Percentiles rank a stretch among this genome's conserved stretches.
Conservation (phyloP, 1,140 invertebrate species). For the Apis cerana region DNA sequence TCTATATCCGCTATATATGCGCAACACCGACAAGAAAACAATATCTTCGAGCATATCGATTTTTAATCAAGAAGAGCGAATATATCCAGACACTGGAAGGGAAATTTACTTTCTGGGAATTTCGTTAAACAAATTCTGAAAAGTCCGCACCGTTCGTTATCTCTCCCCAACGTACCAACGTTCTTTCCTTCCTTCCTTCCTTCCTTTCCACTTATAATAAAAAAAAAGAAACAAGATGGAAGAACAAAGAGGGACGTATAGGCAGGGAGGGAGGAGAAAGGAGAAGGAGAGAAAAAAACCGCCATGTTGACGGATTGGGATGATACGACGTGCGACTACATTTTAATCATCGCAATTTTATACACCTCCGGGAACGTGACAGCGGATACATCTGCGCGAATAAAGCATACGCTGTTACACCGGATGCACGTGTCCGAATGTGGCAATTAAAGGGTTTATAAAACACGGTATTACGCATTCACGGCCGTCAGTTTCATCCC, state of each 20-base stretch:
- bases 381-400: constrained; percentile 34
- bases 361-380: constrained; percentile 25
- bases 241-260: not conserved
- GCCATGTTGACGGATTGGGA: not conserved
- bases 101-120: constrained; percentile 7
- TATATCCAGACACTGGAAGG: not conserved
- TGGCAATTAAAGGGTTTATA: constrained; percentile 53
- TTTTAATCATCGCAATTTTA: constrained; percentile 50
- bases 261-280: not conserved
- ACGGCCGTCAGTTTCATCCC: constrained; percentile 5
- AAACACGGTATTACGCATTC: constrained; percentile 40
- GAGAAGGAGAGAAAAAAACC: not conserved
- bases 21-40: not conserved
- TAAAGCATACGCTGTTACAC: constrained; percentile 26
- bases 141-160: constrained; percentile 13
- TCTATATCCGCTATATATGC: not conserved
- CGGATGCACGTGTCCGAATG: constrained; percentile 18
- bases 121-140: constrained; percentile 38
- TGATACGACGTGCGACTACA: constrained; percentile 3
- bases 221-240: constrained; percentile 8
- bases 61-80: constrained; percentile 18
- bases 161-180: not conserved
- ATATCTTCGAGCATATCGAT: not conserved
- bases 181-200: not conserved
- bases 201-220: not conserved